Evolutionary conservation across 2,113 vertebrate species (phyloP), one percentile per base, ranked within the genome.

Genomic region (Vireo altiloquus): DNA sequence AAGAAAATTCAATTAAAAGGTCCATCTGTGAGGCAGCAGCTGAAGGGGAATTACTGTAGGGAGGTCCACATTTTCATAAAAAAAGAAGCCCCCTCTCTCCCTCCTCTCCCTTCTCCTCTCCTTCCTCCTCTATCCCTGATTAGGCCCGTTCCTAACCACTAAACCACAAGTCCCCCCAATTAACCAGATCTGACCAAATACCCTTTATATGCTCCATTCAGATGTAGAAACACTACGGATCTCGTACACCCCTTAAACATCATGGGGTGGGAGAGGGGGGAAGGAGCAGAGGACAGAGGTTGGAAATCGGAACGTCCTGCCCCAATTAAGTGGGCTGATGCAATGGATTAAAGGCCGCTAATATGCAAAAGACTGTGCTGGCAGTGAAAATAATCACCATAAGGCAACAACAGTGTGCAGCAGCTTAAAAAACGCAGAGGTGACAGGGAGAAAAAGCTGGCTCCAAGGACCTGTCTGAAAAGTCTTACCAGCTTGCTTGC

Each of bases 1-100:
- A 98, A 96, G 97, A 97, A 98, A 98, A 98, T 98, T 98, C 98
- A 98, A 98, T 98, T 98, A 98, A 97, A 98, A 97, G 94, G 96
- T 96, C 98, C 98, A 98, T 98, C 98, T 98, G 97, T 92, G 96
- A 98, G 97, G 97, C 96, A 97, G 97, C 97, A 97, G 96, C 98
- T 98, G 97, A 98, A 96, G 96, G 97, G 97, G 89, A 96, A 98
- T 95, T 97, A 94, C 92, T 94, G 95, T 97, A 96, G 96, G 94
- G 97, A 97, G 96, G 96, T 96, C 96, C 66, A 77, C 92, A 96
- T 98, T 98, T 97, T 98, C 95, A 98, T 97, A 92, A 97, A 97
- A 98, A 98, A 97, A 96, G 97, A 85, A 84, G 33, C 52, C 80
- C 87, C 82, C 75, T 52, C 59, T 28, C 49, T 59, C 70, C 28